Percentiles rank a stretch among this genome's conserved stretches.
Evolutionary conservation across 2,888 invertebrate species (phyloP).

Genomic region (Loripinus fragilis): DNA sequence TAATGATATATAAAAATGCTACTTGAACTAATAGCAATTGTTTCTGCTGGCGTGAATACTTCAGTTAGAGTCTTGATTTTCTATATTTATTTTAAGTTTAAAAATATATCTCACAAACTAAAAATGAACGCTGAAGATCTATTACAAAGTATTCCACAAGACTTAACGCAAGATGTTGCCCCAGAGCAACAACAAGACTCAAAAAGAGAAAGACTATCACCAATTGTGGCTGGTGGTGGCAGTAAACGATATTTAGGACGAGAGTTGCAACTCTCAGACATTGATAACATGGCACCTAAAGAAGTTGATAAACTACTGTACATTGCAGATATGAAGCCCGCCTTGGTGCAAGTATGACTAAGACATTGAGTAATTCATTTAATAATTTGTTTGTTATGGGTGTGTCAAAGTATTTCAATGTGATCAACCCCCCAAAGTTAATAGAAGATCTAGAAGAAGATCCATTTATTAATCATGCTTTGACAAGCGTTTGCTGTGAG

Average conservation of each 20-base stretch:
- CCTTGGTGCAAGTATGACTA: constrained; percentile 21
- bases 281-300: constrained; percentile 36
- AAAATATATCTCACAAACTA: constrained; percentile 28
- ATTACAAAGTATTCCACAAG: constrained; percentile 19
- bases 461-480: constrained; percentile 23
- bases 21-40: constrained; percentile 33
- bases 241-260: constrained; percentile 42
- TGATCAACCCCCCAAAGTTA: constrained; percentile 36
- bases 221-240: constrained; percentile 39
- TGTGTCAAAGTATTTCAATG: constrained; percentile 20
- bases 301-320: constrained; percentile 38
- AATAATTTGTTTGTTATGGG: constrained; percentile 45
- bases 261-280: constrained; percentile 33
- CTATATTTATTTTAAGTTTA: constrained; percentile 33
- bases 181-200: not conserved
- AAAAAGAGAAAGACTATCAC: constrained; percentile 5
- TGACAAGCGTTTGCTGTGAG: not conserved
- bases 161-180: constrained; percentile 23
- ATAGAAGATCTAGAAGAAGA: constrained; percentile 47
- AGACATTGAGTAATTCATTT: constrained; percentile 39
- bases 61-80: constrained; percentile 15
- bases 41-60: constrained; percentile 21
- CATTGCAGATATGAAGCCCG: constrained; percentile 47
- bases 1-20: constrained; percentile 23
- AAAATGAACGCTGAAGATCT: constrained; percentile 43